Percentiles rank a stretch among this genome's conserved stretches.
Conservation (phyloP, 2,888 invertebrate genomes). For the Drosophila meridionalis region DNA sequence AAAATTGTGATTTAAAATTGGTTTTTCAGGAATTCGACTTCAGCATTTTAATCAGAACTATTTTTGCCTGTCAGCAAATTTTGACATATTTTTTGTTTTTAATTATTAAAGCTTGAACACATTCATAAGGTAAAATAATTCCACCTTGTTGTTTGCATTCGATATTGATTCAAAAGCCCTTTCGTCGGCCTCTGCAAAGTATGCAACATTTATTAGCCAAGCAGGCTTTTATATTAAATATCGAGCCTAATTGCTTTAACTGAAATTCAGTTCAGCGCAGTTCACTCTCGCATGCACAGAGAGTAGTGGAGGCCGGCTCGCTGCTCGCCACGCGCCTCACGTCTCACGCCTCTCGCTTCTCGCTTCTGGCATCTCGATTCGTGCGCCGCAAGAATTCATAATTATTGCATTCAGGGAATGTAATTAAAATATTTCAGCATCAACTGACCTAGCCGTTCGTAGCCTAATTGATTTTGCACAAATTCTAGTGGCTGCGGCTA, state of each 20-base stretch:
- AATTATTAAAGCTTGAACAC: neutral
- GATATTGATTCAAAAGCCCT: neutral
- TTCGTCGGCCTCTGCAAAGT: neutral
- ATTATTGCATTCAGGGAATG: constrained; percentile 6
- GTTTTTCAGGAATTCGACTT: neutral
- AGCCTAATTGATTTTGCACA: constrained; percentile 10
- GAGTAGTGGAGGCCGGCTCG: neutral
- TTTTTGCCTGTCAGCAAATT: neutral
- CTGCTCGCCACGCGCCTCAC: neutral
- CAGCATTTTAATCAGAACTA: neutral
- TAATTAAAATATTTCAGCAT: constrained; percentile 7
- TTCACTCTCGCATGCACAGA: constrained; percentile 5
- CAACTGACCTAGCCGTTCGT: neutral
- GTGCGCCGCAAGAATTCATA: neutral
- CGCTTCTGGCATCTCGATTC: neutral
- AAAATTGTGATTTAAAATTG: neutral
- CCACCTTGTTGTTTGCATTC: neutral
- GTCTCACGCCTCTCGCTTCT: neutral
- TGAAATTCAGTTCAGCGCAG: neutral
- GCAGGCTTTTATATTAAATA: neutral
- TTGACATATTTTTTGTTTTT: neutral
- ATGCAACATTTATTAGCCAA: constrained; percentile 9
- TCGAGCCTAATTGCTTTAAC: constrained; percentile 7
- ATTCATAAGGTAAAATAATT: neutral
- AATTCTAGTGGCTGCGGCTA: neutral